These are phyloP conservation scores for Myrmecobius fasciatus DNA, from an alignment of 2,113 vertebrate genomes.

Conservation along the genomic window DNA sequence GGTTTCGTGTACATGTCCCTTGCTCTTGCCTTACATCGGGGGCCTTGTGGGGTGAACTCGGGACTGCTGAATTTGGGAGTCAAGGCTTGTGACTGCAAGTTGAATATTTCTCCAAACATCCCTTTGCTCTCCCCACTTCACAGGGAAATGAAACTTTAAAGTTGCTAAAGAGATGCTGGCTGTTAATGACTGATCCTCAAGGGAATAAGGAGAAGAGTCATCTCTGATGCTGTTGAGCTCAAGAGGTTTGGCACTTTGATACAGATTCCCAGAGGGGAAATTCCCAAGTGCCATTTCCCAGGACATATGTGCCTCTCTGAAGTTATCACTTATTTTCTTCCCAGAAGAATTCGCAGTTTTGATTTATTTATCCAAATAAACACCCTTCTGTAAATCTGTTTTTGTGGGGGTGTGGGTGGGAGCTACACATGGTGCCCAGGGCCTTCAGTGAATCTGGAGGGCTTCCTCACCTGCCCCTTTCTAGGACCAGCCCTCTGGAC, in stretches of 20 bases:
- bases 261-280: background rate
- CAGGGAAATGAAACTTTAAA: background rate
- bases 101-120: background rate
- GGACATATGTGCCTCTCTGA: background rate
- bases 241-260: background rate
- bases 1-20: too few species aligned
- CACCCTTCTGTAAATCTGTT: background rate
- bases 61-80: too few species aligned
- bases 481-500: background rate
- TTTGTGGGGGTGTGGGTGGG: background rate
- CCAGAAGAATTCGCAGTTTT: background rate
- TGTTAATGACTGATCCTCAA: background rate
- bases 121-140: background rate
- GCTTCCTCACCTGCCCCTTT: too few species aligned
- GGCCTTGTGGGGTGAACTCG: too few species aligned
- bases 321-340: background rate
- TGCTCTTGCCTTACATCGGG: too few species aligned
- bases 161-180: background rate
- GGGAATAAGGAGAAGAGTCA: too few species aligned
- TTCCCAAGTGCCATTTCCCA: background rate
- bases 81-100: background rate
- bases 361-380: conserved; percentile 1
- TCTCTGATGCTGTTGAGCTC: background rate
- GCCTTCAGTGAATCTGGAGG: background rate
- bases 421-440: background rate